Evolutionary conservation across 2,888 invertebrate genomes (phyloP).

Genomic region (Tigriopus californicus): DNA sequence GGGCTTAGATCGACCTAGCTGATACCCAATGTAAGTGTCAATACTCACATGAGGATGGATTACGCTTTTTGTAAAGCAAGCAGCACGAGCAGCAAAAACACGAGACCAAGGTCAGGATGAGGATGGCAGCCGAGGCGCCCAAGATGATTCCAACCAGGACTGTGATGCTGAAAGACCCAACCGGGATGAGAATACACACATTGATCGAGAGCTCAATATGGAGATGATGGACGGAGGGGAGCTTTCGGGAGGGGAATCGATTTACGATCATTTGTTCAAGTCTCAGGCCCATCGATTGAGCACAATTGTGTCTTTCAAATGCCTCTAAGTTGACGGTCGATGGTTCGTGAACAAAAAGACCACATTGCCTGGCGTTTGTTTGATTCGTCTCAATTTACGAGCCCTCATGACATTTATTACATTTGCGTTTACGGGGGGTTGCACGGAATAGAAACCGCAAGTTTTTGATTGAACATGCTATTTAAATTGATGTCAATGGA

Average conservation of each 20-base stretch:
- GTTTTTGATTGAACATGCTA: too few relatives aligned
- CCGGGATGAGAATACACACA: background rate
- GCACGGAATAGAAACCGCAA: too few relatives aligned
- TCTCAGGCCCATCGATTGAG: background rate
- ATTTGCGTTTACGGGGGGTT: too few relatives aligned
- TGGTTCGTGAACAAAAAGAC: too few relatives aligned
- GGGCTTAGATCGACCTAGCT: background rate
- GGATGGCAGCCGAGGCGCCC: constrained; percentile 24
- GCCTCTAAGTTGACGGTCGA: too few relatives aligned
- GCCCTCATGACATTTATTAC: too few relatives aligned
- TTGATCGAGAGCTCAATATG: background rate
- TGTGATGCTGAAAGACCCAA: constrained; percentile 23
- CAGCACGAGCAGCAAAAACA: constrained; percentile 28
- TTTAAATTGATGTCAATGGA: too few relatives aligned
- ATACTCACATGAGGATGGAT: constrained; percentile 21
- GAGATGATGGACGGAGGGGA: background rate
- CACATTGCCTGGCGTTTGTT: too few relatives aligned
- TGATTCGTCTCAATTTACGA: too few relatives aligned
- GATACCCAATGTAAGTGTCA: background rate
- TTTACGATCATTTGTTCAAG: too few relatives aligned
- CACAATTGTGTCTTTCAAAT: too few relatives aligned
- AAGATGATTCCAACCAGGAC: constrained; percentile 27
- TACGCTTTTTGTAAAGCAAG: constrained; percentile 25
- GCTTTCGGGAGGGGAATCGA: background rate
- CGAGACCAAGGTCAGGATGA: constrained; percentile 24